Evolutionary conservation across 2,797 vertebrate genomes (phyloP).

Genomic region (Thamnophis elegans): DNA sequence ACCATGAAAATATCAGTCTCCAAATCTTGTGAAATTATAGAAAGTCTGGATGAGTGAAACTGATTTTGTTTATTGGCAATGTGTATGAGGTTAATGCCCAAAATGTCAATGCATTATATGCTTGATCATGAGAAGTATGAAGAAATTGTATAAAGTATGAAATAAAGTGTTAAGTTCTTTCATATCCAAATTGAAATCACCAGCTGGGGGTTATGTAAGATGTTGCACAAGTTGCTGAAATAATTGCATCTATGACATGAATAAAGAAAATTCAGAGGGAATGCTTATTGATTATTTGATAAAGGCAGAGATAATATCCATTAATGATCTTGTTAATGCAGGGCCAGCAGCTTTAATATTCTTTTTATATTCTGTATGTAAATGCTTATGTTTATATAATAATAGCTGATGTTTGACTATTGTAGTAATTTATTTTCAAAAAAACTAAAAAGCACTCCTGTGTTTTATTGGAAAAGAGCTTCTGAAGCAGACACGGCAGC

Average conservation of each 20-base stretch:
- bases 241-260: constrained; percentile 67
- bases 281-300: constrained; percentile 34
- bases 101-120: constrained; percentile 53
- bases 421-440: background rate
- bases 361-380: constrained; percentile 40
- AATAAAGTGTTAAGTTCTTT: constrained; percentile 52
- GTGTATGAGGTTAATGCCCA: constrained; percentile 35
- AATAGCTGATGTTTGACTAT: constrained; percentile 35
- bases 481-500: background rate
- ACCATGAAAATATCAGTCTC: background rate
- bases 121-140: constrained; percentile 2
- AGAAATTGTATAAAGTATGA: constrained; percentile 20
- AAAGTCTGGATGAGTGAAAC: background rate
- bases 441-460: background rate
- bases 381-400: constrained; percentile 50
- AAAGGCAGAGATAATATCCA: constrained; percentile 53
- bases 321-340: constrained; percentile 53
- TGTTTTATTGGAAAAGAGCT: background rate
- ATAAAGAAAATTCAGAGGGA: constrained; percentile 58
- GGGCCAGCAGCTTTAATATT: constrained; percentile 56
- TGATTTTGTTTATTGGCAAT: background rate
- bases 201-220: constrained; percentile 42
- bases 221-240: constrained; percentile 52
- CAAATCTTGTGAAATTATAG: background rate
- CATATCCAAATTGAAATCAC: constrained; percentile 55